phyloP scores from a whole-genome alignment of 1,140 invertebrate species.

The Drosophila grimshawi region DNA sequence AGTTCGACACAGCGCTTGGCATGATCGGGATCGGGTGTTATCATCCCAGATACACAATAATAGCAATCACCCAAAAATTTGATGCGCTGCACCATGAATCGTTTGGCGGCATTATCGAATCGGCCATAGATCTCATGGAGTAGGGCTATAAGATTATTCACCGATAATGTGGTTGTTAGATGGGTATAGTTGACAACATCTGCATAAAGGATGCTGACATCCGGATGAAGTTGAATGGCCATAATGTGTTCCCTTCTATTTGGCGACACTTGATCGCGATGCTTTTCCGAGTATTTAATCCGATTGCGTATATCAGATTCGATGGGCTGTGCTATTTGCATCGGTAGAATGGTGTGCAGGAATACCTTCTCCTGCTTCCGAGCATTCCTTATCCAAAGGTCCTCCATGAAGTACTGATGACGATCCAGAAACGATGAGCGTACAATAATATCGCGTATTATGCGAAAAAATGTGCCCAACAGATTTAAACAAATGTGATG shows the following conservation, averaged over 20 bases:
- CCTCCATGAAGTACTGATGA: slow-evolving; percentile 93
- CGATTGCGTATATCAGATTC: slow-evolving; percentile 89
- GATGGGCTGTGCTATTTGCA: slow-evolving; percentile 92
- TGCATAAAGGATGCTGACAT: slow-evolving; percentile 97
- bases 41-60: slow-evolving; percentile 95
- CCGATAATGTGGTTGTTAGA: slow-evolving; percentile 92
- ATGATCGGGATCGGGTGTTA: slow-evolving; percentile 89
- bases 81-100: slow-evolving; percentile 90
- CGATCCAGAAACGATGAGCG: slow-evolving; percentile 94
- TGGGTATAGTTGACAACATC: slow-evolving; percentile 98
- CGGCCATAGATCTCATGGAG: slow-evolving; percentile 96
- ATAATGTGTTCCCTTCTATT: slow-evolving; percentile 87
- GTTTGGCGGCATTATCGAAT: slow-evolving; percentile 95
- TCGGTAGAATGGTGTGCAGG: slow-evolving; percentile 93
- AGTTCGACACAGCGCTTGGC: slow-evolving; percentile 94
- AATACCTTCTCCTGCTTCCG: slow-evolving; percentile 94
- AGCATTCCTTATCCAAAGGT: slow-evolving; percentile 91
- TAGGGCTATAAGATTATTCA: slow-evolving; percentile 93
- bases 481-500: slow-evolving; percentile 91
- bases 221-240: slow-evolving; percentile 93
- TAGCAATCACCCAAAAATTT: slow-evolving; percentile 97
- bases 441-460: slow-evolving; percentile 93
- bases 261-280: background rate
- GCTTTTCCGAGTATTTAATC: slow-evolving; percentile 85
- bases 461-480: slow-evolving; percentile 93